Evolutionary conservation across 2,888 invertebrate genomes (phyloP), one percentile per base, ranked within the genome.

Genomic region (Cyclophora punctaria): DNA sequence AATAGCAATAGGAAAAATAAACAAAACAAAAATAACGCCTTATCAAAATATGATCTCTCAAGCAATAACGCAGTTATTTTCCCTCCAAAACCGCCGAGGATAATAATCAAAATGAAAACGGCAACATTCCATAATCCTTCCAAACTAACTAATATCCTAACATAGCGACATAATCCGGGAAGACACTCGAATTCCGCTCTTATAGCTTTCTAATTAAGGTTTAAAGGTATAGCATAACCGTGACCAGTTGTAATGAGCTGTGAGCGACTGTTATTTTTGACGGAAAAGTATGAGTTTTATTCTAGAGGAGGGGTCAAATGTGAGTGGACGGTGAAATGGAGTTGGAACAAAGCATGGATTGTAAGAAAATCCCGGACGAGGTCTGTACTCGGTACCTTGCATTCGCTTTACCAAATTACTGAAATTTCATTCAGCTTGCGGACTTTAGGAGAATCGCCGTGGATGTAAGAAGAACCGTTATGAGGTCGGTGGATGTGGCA

Each of bases 331-430:
- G 35, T 48, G 35, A 33, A 34, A 34, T 46, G 49, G 48, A 51
- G 53, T 50, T 58, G 51, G 55, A 81, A 84, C 84, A 84, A 85
- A 85, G 83, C 81, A 71, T 66, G 82, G 82, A 80, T 82, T 78
- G 82, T 78, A 86, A 84, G 84, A 80, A 83, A 80, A 86, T 83
- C 85, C 85, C 80, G 69, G 74, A 60, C 69, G 76, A 78, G 81
- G 74, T 72, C 71, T 75, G 78, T 81, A 83, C 81, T 87, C 71
- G 75, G 78, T 81, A 83, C 81, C 87, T 84, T 84, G 86, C 83
- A 82, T 85, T 87, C 83, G 84, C 83, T 86, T 82, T 81, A 82
- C 83, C 74, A 84, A 86, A 87, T 87, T 86, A 86, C 85, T 83
- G 82, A 80, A 86, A 85, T 84, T 85, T 87, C 85, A 81, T 86